phyloP scores from a whole-genome alignment of 2,888 invertebrate genomes.

The Opisthograptis luteolata region DNA sequence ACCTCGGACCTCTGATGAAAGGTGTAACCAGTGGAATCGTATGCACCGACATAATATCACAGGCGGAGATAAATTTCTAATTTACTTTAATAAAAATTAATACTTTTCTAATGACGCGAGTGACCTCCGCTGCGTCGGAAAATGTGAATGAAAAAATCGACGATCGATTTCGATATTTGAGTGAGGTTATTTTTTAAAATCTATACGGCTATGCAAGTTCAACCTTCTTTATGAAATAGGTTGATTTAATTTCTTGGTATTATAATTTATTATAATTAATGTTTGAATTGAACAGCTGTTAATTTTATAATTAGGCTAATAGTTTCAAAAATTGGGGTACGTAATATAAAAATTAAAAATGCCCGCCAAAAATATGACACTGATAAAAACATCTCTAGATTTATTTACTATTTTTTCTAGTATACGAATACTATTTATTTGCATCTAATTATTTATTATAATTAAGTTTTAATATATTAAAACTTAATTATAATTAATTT shows the following conservation, averaged over 20 bases:
- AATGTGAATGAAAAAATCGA: slow-evolving; percentile 69
- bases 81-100: slow-evolving; percentile 43
- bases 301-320: too few species aligned
- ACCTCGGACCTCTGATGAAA: slow-evolving; percentile 80
- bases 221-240: slow-evolving; percentile 18
- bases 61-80: slow-evolving; percentile 39
- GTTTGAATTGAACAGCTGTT: too few species aligned
- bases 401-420: too few species aligned
- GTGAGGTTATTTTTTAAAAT: slow-evolving; percentile 45
- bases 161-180: slow-evolving; percentile 67
- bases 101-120: slow-evolving; percentile 45
- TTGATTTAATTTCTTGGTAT: not conserved
- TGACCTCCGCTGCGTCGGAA: slow-evolving; percentile 51
- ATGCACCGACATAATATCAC: slow-evolving; percentile 78
- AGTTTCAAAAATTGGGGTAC: too few species aligned
- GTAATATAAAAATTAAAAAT: too few species aligned
- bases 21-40: slow-evolving; percentile 78
- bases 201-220: slow-evolving; percentile 47
- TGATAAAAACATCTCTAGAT: too few species aligned
- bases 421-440: too few species aligned
- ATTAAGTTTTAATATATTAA: too few species aligned
- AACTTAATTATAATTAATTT: too few species aligned
- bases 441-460: too few species aligned
- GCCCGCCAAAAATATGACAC: too few species aligned
- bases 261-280: too few species aligned